phyloP scores from a whole-genome alignment of 2,797 vertebrate species.

The Anisognathus igniventris region DNA sequence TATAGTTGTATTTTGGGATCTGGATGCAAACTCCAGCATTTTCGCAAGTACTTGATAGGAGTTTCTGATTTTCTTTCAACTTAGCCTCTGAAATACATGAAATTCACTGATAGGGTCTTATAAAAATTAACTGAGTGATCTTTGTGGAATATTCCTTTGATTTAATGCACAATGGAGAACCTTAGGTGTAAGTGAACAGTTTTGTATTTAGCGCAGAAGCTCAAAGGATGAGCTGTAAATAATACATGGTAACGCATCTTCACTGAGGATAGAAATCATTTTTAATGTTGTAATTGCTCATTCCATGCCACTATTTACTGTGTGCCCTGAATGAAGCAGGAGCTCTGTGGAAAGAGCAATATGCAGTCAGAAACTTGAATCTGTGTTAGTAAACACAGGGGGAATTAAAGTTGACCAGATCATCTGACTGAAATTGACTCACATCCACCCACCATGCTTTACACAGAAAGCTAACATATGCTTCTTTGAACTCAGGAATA shows the following conservation, averaged over 20 bases:
- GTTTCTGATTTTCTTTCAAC: background rate
- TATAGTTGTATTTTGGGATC: background rate
- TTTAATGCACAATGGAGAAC: background rate
- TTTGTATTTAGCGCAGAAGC: background rate
- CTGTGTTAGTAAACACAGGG: conserved; percentile 21
- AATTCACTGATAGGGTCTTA: background rate
- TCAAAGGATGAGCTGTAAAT: background rate
- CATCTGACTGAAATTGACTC: conserved; percentile 40
- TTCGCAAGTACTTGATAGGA: background rate
- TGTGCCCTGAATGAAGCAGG: background rate
- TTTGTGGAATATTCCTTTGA: background rate
- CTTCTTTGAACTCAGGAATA: conserved; percentile 20
- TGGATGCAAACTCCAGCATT: background rate
- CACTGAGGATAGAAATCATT: background rate
- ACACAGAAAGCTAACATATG: conserved; percentile 36
- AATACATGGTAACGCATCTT: background rate
- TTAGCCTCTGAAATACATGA: background rate
- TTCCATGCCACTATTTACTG: background rate
- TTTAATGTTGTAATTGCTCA: background rate
- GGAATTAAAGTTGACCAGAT: conserved; percentile 51
- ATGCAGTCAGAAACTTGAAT: background rate
- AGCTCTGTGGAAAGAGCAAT: conserved; percentile 14
- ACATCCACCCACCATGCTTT: conserved; percentile 26
- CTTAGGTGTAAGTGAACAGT: background rate
- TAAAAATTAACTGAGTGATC: background rate